A percentile compares a stretch with the other conserved stretches of the same genome.
These are phyloP conservation scores for Stegana nigrithorax DNA, from an alignment of 2,888 invertebrate genomes.

Conservation along the genomic window DNA sequence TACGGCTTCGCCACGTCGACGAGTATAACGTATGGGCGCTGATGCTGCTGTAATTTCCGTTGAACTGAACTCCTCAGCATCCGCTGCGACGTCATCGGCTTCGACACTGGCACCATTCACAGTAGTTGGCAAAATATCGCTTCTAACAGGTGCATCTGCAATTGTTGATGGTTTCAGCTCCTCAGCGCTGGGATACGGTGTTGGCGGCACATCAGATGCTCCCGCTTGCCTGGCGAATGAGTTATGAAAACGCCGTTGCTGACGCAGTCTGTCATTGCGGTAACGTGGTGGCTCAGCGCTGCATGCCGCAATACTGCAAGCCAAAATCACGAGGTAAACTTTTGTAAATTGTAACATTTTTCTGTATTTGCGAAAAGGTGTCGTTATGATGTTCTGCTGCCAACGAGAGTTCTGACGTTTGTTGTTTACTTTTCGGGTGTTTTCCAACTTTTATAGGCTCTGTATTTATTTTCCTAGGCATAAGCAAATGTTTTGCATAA, in stretches of 20 bases:
- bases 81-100: neutral
- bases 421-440: neutral
- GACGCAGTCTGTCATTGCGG: too few relatives aligned
- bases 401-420: neutral
- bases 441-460: neutral
- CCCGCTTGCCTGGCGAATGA: too few relatives aligned
- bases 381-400: neutral
- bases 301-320: slow-evolving; percentile 27
- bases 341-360: slow-evolving; percentile 18
- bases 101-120: neutral
- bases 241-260: too few relatives aligned
- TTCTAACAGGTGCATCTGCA: neutral
- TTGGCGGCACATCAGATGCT: neutral
- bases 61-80: neutral
- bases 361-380: too few relatives aligned
- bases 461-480: neutral
- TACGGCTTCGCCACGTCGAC: too few relatives aligned
- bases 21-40: too few relatives aligned
- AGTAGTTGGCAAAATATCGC: neutral
- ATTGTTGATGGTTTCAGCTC: neutral
- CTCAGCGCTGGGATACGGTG: neutral
- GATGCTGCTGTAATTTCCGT: neutral
- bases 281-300: slow-evolving; percentile 31
- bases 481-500: neutral
- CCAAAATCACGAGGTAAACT: slow-evolving; percentile 31